Conservation (phyloP, 2,888 invertebrate genomes). For the Hydrotaea diabolus region DNA sequence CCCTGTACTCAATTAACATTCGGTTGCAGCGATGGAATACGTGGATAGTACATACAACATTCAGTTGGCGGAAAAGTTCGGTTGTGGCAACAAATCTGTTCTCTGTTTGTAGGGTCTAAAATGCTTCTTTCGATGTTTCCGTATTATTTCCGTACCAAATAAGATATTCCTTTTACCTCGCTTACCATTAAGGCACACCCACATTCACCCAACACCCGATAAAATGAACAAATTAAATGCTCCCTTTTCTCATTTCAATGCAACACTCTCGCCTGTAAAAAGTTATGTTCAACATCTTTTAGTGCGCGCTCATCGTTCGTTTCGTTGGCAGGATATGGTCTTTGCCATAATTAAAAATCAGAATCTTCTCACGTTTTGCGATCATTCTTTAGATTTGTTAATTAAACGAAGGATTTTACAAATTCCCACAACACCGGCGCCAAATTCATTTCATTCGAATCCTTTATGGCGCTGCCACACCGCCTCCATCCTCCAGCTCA, state of each 20-base stretch:
- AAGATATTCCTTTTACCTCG: no score
- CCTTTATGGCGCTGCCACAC: constrained; percentile 23
- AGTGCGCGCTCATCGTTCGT: no score
- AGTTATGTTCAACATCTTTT: background rate
- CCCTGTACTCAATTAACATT: no score
- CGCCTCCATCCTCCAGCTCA: constrained; percentile 25
- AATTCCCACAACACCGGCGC: background rate
- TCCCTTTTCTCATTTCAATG: background rate
- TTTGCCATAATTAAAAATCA: constrained; percentile 3
- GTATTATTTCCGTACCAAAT: no score
- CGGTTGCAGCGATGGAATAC: no score
- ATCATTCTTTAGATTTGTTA: constrained; percentile 68
- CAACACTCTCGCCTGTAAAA: background rate
- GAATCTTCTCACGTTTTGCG: constrained; percentile 59
- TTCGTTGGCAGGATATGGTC: background rate
- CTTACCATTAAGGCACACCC: no score
- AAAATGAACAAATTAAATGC: background rate
- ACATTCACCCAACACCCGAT: no score
- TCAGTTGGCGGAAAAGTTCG: no score
- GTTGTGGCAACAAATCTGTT: no score
- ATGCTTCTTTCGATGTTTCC: no score
- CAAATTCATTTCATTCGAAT: constrained; percentile 6
- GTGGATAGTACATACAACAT: no score
- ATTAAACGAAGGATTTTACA: constrained; percentile 32
- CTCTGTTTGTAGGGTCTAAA: no score